These are phyloP conservation scores for Formica selysi DNA, from an alignment of 1,140 invertebrate genomes.

Conservation along the genomic window DNA sequence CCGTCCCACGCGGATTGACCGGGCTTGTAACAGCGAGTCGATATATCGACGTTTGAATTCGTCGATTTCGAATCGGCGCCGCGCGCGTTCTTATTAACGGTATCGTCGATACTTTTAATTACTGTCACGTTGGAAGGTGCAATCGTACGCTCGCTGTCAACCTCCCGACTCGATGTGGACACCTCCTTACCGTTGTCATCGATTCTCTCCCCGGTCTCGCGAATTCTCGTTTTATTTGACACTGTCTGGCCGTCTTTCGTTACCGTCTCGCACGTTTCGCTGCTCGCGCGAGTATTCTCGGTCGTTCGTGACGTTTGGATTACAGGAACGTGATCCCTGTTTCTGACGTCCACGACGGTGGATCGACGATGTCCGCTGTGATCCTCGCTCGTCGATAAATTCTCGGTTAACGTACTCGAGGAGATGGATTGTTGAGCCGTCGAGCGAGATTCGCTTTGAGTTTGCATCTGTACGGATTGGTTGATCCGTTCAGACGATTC, in stretches of 20 bases:
- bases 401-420: slow-evolving; percentile 45
- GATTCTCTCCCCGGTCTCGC: slow-evolving; percentile 67
- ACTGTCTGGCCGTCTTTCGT: slow-evolving; percentile 76
- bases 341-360: neutral
- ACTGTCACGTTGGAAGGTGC: slow-evolving; percentile 16
- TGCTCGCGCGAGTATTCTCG: slow-evolving; percentile 71
- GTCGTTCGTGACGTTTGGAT: slow-evolving; percentile 65
- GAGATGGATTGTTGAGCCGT: slow-evolving; percentile 54
- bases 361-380: slow-evolving; percentile 7
- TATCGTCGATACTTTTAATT: slow-evolving; percentile 53
- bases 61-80: slow-evolving; percentile 23
- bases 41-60: slow-evolving; percentile 16
- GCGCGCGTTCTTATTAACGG: slow-evolving; percentile 27
- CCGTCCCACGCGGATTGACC: slow-evolving; percentile 87
- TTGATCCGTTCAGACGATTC: neutral
- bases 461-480: slow-evolving; percentile 37
- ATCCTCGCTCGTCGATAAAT: slow-evolving; percentile 33
- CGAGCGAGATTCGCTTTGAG: slow-evolving; percentile 56
- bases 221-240: slow-evolving; percentile 71
- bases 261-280: slow-evolving; percentile 68
- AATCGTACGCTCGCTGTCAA: slow-evolving; percentile 75
- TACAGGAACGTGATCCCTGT: slow-evolving; percentile 1
- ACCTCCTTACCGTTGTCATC: slow-evolving; percentile 79
- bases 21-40: slow-evolving; percentile 74
- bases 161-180: slow-evolving; percentile 70